These are phyloP conservation scores for Sebastes miniatus DNA, from an alignment of 2,797 vertebrate species.

Conservation along the genomic window DNA sequence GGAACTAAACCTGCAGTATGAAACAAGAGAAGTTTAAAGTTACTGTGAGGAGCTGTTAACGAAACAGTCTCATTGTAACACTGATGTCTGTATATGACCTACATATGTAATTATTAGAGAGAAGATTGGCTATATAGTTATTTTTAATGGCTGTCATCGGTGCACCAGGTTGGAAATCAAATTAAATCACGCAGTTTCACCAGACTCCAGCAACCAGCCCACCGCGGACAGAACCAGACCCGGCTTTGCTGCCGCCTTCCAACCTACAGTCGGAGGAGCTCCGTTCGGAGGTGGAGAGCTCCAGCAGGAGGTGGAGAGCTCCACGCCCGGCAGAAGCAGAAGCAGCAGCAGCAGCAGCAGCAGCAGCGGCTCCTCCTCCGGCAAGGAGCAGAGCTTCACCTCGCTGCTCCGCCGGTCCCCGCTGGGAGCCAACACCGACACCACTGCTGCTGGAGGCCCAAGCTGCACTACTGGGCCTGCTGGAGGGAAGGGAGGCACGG, in stretches of 20 bases:
- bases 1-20: slow-evolving; percentile 37
- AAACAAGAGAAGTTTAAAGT: neutral
- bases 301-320: no score
- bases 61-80: neutral
- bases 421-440: neutral
- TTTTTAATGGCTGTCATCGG: no score
- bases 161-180: no score
- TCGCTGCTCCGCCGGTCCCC: neutral
- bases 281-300: no score
- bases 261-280: no score
- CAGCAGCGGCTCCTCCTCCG: no score
- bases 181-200: no score
- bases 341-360: no score
- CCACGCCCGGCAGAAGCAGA: no score
- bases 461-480: neutral
- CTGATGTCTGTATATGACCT: neutral
- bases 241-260: no score
- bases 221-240: neutral
- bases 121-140: no score
- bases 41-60: neutral
- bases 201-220: neutral
- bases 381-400: neutral
- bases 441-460: neutral
- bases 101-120: neutral
- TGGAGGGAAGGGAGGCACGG: neutral